These are phyloP conservation scores for Apodemia duryi DNA, from an alignment of 2,888 invertebrate species.

Conservation along the genomic window DNA sequence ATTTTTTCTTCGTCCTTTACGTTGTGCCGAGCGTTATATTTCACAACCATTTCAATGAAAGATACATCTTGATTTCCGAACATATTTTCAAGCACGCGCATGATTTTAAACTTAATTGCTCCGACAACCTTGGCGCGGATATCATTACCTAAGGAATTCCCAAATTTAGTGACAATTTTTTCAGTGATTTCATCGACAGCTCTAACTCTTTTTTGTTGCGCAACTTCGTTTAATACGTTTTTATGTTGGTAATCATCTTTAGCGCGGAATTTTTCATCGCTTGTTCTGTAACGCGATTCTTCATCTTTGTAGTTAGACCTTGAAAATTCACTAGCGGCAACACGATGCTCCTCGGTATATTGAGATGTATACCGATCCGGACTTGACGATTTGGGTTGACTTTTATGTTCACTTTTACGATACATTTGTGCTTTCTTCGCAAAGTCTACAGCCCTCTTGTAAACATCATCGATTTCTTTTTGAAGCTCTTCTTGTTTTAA, in stretches of 20 bases:
- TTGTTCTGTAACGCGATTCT: neutral
- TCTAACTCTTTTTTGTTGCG: constrained; percentile 50
- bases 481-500: constrained; percentile 39
- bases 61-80: constrained; percentile 55
- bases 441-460: constrained; percentile 54
- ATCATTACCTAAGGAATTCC: constrained; percentile 38
- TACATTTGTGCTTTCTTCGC: constrained; percentile 55
- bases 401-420: constrained; percentile 37
- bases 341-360: neutral
- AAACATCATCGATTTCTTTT: constrained; percentile 59
- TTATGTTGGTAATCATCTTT: constrained; percentile 17
- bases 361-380: constrained; percentile 1
- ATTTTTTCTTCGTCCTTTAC: constrained; percentile 49
- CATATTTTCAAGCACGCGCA: constrained; percentile 47
- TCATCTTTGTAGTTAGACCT: constrained; percentile 20
- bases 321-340: neutral
- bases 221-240: constrained; percentile 16
- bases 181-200: constrained; percentile 50
- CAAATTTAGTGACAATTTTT: constrained; percentile 47
- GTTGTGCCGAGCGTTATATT: constrained; percentile 51
- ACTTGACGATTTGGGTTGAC: constrained; percentile 29
- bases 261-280: constrained; percentile 16
- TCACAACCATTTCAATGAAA: constrained; percentile 57
- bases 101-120: constrained; percentile 43
- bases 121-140: constrained; percentile 41